Evolutionary conservation across 2,888 invertebrate species (phyloP).

Genomic region (Phengaris arion): DNA sequence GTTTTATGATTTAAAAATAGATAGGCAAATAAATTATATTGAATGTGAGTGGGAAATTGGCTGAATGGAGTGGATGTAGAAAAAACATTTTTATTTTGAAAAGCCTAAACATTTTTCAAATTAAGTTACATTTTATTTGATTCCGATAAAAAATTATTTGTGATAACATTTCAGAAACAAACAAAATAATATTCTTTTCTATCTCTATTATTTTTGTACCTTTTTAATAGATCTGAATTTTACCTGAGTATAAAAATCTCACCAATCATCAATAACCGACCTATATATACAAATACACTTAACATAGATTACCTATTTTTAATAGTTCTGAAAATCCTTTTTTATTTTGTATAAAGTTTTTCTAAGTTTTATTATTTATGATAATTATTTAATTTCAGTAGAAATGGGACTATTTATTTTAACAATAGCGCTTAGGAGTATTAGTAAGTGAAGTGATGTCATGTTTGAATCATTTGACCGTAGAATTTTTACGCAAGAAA

Average conservation of each 20-base stretch:
- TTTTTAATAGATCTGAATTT: no score
- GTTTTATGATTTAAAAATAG: conserved; percentile 66
- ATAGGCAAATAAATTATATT: conserved; percentile 62
- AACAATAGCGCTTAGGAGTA: conserved; percentile 54
- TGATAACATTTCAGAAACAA: not conserved
- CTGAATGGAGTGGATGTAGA: conserved; percentile 64
- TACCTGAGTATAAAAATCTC: not conserved
- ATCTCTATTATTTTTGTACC: no score
- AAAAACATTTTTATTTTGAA: conserved; percentile 37
- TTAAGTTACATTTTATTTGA: not conserved
- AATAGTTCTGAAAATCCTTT: conserved; percentile 38
- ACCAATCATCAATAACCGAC: not conserved
- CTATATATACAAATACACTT: not conserved
- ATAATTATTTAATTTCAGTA: conserved; percentile 60
- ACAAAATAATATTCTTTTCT: not conserved
- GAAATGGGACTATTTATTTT: conserved; percentile 72
- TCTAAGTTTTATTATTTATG: conserved; percentile 71
- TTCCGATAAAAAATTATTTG: not conserved
- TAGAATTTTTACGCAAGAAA: not conserved
- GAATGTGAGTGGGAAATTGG: conserved; percentile 60
- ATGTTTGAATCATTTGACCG: conserved; percentile 39
- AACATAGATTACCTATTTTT: not conserved
- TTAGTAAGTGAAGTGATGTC: conserved; percentile 56
- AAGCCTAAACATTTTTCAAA: not conserved
- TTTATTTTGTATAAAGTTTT: conserved; percentile 72